phyloP scores from a whole-genome alignment of 2,113 vertebrate genomes.

The Nerophis lumbriciformis region DNA sequence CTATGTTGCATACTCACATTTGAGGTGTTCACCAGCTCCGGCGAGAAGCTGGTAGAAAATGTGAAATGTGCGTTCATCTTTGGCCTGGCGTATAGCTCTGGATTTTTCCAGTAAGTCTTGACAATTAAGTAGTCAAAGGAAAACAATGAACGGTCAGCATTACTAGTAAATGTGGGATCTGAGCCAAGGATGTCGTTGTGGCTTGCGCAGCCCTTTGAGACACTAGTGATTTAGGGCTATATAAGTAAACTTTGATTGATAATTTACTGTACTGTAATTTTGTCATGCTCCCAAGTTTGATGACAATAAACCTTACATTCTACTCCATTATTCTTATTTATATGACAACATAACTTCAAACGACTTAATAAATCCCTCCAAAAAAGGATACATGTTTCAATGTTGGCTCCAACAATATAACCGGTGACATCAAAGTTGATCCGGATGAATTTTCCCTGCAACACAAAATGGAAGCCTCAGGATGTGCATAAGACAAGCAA shows the following conservation, averaged over 20 bases:
- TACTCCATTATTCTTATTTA: too few species aligned
- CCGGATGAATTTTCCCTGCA: conserved; percentile 96
- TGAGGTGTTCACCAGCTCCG: conserved; percentile 91
- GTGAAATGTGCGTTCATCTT: conserved; percentile 96
- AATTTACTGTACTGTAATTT: too few species aligned
- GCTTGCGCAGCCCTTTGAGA: too few species aligned
- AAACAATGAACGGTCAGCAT: neutral
- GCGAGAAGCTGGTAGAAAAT: conserved; percentile 93
- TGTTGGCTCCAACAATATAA: conserved; percentile 98
- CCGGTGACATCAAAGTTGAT: conserved; percentile 98
- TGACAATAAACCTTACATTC: too few species aligned
- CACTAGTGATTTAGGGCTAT: too few species aligned
- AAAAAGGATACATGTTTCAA: conserved; percentile 96
- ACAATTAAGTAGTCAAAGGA: conserved; percentile 68
- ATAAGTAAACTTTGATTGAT: too few species aligned
- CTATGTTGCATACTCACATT: conserved; percentile 72
- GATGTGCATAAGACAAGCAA: conserved; percentile 14
- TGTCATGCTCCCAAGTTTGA: too few species aligned
- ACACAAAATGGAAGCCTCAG: conserved; percentile 21
- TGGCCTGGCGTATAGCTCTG: conserved; percentile 94
- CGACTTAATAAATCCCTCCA: neutral
- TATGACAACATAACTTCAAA: too few species aligned
- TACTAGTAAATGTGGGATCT: too few species aligned
- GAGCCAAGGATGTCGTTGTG: too few species aligned
- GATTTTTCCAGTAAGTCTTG: conserved; percentile 95